Conservation (phyloP, 2,888 invertebrate genomes). For the Sicus ferrugineus region DNA sequence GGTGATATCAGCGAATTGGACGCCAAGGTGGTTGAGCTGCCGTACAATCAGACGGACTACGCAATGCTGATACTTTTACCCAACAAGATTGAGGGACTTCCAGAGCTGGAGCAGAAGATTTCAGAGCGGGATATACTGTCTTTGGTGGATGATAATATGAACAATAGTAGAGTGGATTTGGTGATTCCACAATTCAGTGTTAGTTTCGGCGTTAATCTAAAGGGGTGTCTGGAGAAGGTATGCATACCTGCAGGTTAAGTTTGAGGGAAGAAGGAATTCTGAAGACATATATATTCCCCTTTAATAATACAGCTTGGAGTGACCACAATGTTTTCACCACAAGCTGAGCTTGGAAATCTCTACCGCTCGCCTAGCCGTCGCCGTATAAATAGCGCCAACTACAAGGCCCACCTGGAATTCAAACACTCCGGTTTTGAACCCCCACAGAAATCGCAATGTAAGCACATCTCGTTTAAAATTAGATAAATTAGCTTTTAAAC, state of each 20-base stretch:
- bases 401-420: background rate
- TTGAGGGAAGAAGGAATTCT: background rate
- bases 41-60: conserved; percentile 74
- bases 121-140: conserved; percentile 67
- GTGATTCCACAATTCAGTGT: conserved; percentile 81
- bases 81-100: conserved; percentile 72
- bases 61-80: conserved; percentile 81
- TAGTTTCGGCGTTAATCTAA: conserved; percentile 73
- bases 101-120: conserved; percentile 70
- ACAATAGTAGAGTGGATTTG: conserved; percentile 69
- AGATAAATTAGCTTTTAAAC: too few species aligned
- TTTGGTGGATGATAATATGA: conserved; percentile 66
- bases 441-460: conserved; percentile 44
- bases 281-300: background rate
- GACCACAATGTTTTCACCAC: background rate
- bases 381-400: background rate
- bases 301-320: background rate
- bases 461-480: conserved; percentile 37
- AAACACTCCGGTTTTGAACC: background rate
- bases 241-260: too few species aligned
- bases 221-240: conserved; percentile 70
- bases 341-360: background rate
- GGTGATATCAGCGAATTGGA: conserved; percentile 45
- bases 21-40: conserved; percentile 73
- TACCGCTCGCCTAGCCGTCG: background rate